Base-by-base conservation (phyloP, 2,113 vertebrate species). In the Synodontis membranacea region DNA sequence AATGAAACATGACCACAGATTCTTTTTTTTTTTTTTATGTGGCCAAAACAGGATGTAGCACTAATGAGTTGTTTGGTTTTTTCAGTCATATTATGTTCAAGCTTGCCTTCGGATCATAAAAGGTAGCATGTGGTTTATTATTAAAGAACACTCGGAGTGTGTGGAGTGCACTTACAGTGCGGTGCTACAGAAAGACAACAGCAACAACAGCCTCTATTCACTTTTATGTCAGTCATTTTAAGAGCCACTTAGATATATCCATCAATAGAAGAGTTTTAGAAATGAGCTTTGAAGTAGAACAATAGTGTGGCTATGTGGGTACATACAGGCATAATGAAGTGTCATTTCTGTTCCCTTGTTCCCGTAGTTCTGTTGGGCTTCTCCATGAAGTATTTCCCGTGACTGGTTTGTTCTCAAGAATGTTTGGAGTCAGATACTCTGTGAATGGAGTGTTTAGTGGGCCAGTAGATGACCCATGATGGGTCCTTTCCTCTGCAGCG, bases 161-260 rank as follows among this genome's bases (percentile, higher is more conserved):
- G 50, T 68, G 60, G 58, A 80, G 58, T 54, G 50, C 78, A 66
- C 85, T 82, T 54, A 75, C 52, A 78, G 70, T 44, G 50, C 10
- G 23, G 78, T 79, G 58, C 64, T 54, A 56, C 64, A 86, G 5
- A 48, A 42, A n/a, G 17, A 72, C 44, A 46, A 60, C 66, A 68
- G 42, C 66, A 82, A 82, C 62, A 82, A 78, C 74, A 78, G 64
- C 64, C 76, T 82, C 52, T 82, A 21, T 82, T 64, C 83, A 50
- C 37, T 70, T 80, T 80, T 15, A 60, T 42, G 62, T 56, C 83
- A 12, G 34, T 39, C 79, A 42, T 60, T 89, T 70, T 14, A 72
- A 89, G 72, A 70, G 50, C 76, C 54, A 75, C 84, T 90, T 44
- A 44, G 15, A n/a, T 52, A 34, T 39, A 44, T 86, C 72, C 37